Evolutionary conservation across 2,888 invertebrate species (phyloP), one percentile per base, ranked within the genome.

Genomic region (Minunthozetes semirufus): DNA sequence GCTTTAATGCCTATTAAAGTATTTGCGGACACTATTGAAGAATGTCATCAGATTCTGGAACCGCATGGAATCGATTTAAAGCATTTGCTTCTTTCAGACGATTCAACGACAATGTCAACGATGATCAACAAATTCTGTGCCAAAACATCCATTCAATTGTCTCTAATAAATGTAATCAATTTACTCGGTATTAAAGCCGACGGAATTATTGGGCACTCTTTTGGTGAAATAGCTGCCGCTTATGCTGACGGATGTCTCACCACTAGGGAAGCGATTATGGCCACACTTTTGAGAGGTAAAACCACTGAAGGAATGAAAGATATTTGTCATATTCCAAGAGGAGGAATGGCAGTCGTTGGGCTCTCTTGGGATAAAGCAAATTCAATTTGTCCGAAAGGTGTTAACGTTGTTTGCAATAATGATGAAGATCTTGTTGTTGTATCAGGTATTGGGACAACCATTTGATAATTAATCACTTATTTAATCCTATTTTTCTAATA

Each of bases 381-480:
- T 80, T 84, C 84, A 79, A 87, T 89, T 73, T 89, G 92, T 80
- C 93, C 94, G 22, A 82, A 88, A 46, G 92, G 89, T 80, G 86
- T 96, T 22, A 87, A 87, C 80, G 90, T 93, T 13, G 95, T 95
- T 72, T 99, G 98, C 83, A 94, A 98, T 85, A 99, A 99, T 85
- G 89, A 94, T 76, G 87, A 85, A 77, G 95, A 98, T 83, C 94
- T 92, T 80, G 94, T 97, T 15, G 95, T 97, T 15, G 86, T 98
- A 77, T 97, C 97, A 6, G 98, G 97, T 0, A 92, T 22, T 11
- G n/a, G n/a, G 42, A 9, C n/a, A 3, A 53, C 25, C 1, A 22
- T 13, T 85, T n/a, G 86, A 85, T 80, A 84, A 84, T 82, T 81
- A 85, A 19, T 19, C 6, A 6, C 1, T 19, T 22, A 19, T 53